Conservation (phyloP, 2,113 vertebrate genomes). For the Laticauda laticaudata region DNA sequence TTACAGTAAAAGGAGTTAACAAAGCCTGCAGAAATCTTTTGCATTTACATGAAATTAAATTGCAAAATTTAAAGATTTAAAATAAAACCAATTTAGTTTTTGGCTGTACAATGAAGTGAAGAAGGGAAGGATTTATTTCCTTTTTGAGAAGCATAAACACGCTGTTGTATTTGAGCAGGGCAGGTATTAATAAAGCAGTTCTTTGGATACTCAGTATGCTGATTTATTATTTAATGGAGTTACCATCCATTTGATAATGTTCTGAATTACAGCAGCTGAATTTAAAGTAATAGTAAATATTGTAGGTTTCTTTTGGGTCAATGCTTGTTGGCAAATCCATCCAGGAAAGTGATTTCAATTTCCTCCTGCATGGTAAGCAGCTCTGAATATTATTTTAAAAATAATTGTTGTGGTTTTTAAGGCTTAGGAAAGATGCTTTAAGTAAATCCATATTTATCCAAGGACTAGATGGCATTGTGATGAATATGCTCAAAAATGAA, state of each 20-base stretch:
- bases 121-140: slow-evolving; percentile 6
- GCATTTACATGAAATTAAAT: not conserved
- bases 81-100: slow-evolving; percentile 4
- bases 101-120: not conserved
- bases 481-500: slow-evolving; percentile 64
- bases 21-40: slow-evolving; percentile 39
- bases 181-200: slow-evolving; percentile 56
- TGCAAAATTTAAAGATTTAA: not conserved
- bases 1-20: slow-evolving; percentile 34
- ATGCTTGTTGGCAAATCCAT: slow-evolving; percentile 28
- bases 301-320: slow-evolving; percentile 59
- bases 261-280: slow-evolving; percentile 53
- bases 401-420: slow-evolving; percentile 40
- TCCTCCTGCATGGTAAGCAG: slow-evolving; percentile 34
- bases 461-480: slow-evolving; percentile 69
- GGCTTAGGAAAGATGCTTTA: slow-evolving; percentile 47
- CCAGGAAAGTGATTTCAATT: slow-evolving; percentile 35
- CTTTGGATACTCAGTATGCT: slow-evolving; percentile 31
- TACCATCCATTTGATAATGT: slow-evolving; percentile 60
- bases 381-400: not conserved
- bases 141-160: slow-evolving; percentile 12
- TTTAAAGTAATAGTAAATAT: slow-evolving; percentile 52
- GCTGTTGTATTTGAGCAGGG: slow-evolving; percentile 38
- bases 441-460: slow-evolving; percentile 54
- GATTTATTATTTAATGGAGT: slow-evolving; percentile 51